phyloP scores from a whole-genome alignment of 2,888 invertebrate species.

The Acleris holmiana region DNA sequence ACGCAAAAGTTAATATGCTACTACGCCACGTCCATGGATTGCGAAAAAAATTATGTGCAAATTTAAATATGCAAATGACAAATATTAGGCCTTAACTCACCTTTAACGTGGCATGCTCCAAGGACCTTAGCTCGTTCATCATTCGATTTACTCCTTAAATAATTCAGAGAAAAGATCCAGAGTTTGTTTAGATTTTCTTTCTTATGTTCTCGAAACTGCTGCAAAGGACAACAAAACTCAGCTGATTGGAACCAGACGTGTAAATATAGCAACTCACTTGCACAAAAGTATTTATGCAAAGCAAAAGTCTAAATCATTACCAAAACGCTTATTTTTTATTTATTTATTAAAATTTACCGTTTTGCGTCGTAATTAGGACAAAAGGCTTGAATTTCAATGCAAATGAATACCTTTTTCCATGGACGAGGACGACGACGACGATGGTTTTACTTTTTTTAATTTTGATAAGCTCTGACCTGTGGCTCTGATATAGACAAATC shows the following conservation, averaged over 20 bases:
- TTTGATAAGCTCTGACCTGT: neutral
- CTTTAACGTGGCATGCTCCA: conserved; percentile 98
- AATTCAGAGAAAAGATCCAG: conserved; percentile 25
- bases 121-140: conserved; percentile 96
- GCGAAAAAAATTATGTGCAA: neutral
- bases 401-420: conserved; percentile 24
- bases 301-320: neutral
- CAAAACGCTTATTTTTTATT: neutral
- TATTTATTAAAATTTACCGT: neutral
- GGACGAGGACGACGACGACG: neutral
- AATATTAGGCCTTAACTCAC: conserved; percentile 70
- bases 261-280: conserved; percentile 37
- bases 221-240: conserved; percentile 80
- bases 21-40: neutral
- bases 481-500: neutral
- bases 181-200: conserved; percentile 7
- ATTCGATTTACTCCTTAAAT: conserved; percentile 44
- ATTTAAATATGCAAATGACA: neutral
- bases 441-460: conserved; percentile 10
- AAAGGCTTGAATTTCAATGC: conserved; percentile 18
- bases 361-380: conserved; percentile 29
- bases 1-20: no score
- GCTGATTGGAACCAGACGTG: conserved; percentile 61
- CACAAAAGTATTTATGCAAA: conserved; percentile 11
- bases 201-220: conserved; percentile 42